Base-by-base conservation (phyloP, 2,888 invertebrate species). In the Digitonthophagus gazella region DNA sequence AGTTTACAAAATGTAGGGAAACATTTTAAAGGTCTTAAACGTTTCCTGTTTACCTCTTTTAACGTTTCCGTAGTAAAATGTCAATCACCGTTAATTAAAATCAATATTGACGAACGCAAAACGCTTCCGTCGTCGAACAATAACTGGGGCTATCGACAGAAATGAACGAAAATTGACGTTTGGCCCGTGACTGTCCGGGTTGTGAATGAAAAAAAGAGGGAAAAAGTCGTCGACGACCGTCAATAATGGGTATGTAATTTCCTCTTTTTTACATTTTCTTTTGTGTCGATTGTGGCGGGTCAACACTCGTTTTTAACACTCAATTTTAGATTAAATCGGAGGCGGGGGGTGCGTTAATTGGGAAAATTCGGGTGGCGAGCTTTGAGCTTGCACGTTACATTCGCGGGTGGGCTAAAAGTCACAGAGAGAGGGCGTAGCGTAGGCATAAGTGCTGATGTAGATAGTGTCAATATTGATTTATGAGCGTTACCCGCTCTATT, bases 401-500 rank as follows among this genome's bases (percentile, higher is more conserved):
- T 44, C 11, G 6, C 28, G 28, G 11, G 6, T 44, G n/a, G n/a
- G 11, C 28, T 44, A 44, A 44, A 44, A 44, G 28, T 44, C 28
- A 44, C 28, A 44, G 28, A n/a, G n/a, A n/a, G n/a, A 44, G 28
- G 28, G 28, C 28, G 28, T 8, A 44, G 18, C 20, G 61, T 64
- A 56, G 67, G 67, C 64, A 57, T 67, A 67, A 67, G 67, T 64
- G 64, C 67, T 67, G 67, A 67, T 67, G 67, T 56, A 67, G 67
- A 67, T 67, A 67, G 64, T 56, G 67, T 67, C 67, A 67, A 67
- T 67, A 67, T 67, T 67, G 67, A 67, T 67, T 67, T 67, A 67
- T 11, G 28, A 44, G 28, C 28, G 28, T 44, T 44, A 44, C 28
- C 28, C 28, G 28, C 11, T 44, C 28, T 44, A 44, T 44, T 44